Base-by-base conservation (phyloP, 2,888 invertebrate genomes). In the Pachymerium ferrugineum region DNA sequence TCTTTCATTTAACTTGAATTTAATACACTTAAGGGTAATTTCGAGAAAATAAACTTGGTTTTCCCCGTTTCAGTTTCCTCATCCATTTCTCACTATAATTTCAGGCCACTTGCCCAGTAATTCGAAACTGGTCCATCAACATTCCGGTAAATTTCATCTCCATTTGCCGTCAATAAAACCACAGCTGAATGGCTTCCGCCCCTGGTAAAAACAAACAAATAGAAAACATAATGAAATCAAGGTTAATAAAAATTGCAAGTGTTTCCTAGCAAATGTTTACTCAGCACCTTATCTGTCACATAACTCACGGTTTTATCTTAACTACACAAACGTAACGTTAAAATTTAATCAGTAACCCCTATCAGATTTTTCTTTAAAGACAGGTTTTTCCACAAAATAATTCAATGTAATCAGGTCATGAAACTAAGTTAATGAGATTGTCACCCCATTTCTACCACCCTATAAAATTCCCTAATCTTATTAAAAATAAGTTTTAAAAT, bases 121-220 rank as follows among this genome's bases (percentile, higher is more conserved):
- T 93, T 94, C 67, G 92, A 92, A 35, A 89, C 88, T 3, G 88
- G 88, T 0, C 93, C 92, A 75, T 87, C 86, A 62, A 88, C 77
- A 85, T 78, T 78, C 85, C 86, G 1, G 89, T 87, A 42, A 93
- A 80, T 70, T 89, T 87, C 69, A 87, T 84, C n/a, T 6, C 94
- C 95, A 30, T 86, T 83, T 31, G 87, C 87, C 80, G 92, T 87
- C 79, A 91, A 87, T 75, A 95, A 88, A 31, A 93, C 87, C 62
- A 92, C 85, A 75, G 89, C 89, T 14, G 94, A 93, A 80, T 91
- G 90, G 75, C 94, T 93, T 30, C 90, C 92, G 54, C 95, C 95
- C 29, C 95, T 95, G 83, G 74, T 84, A 84, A 78, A 76, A 79
- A 80, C 76, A 75, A 76, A 71, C 42, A 31, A 62, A 25, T 5